Percentiles rank a stretch among this genome's conserved stretches.
Evolutionary conservation across 2,888 invertebrate genomes (phyloP).

Genomic region (Dasypogon diadema): DNA sequence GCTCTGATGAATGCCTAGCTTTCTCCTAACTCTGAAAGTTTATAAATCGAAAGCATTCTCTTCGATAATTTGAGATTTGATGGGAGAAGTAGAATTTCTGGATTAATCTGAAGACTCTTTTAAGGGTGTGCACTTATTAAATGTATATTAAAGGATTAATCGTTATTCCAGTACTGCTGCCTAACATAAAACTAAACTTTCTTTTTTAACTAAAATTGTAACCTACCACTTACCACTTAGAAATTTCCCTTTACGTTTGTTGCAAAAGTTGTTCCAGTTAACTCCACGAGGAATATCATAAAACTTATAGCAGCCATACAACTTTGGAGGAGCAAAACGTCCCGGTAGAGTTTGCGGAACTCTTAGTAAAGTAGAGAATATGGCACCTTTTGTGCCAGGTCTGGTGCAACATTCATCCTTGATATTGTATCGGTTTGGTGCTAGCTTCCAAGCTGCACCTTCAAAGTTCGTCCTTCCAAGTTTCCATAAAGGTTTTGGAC

Average conservation of each 20-base stretch:
- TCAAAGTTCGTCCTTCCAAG: neutral
- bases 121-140: too few species aligned
- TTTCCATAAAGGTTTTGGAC: neutral
- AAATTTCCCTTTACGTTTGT: constrained; percentile 49
- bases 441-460: neutral
- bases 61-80: too few species aligned
- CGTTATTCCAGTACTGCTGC: too few species aligned
- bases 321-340: neutral
- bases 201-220: too few species aligned
- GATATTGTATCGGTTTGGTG: constrained; percentile 51
- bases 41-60: too few species aligned
- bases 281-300: constrained; percentile 34
- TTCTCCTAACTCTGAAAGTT: too few species aligned
- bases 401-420: constrained; percentile 27
- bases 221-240: constrained; percentile 19
- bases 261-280: constrained; percentile 27
- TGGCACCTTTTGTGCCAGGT: constrained; percentile 40
- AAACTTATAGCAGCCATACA: neutral
- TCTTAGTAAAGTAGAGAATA: constrained; percentile 13
- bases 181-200: too few species aligned
- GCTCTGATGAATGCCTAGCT: too few species aligned
- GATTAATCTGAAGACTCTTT: too few species aligned
- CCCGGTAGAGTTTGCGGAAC: constrained; percentile 2
- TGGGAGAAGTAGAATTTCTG: too few species aligned
- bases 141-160: too few species aligned